Evolutionary conservation across 1,140 invertebrate genomes (phyloP), one percentile per base, ranked within the genome.

Genomic region (Euschistus heros): DNA sequence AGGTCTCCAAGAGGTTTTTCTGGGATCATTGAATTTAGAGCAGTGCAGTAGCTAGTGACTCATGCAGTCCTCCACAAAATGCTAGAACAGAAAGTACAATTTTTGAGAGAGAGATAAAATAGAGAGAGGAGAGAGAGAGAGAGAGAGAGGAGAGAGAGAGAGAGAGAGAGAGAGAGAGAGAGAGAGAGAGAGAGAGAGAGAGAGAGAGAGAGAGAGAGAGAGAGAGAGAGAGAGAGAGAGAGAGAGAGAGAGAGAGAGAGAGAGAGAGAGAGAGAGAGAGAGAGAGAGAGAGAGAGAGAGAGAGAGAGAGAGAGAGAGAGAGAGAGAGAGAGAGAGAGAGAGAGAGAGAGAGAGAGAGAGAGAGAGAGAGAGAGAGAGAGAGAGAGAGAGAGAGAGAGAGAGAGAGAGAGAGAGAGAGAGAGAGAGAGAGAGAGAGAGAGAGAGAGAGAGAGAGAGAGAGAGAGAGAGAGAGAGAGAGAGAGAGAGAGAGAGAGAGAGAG

Each of bases 131-230:
- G 50, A 54, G 50, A 54, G 50, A 54, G 50, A 54, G 50, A 54
- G 50, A 54, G 50, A 54, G 50, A 54, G 50, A 54, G 50, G 20
- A 22, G 50, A 54, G 50, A 54, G 50, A 54, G 50, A 54, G 50
- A 54, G 50, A 54, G 50, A 54, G 50, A 54, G 50, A 54, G 50
- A 54, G 50, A 54, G 50, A 54, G 50, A 54, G 50, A 54, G 50
- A 54, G 50, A 54, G 50, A 54, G 50, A 54, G 50, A 54, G 50
- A 54, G 50, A 54, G 50, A 54, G 50, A 54, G 50, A 54, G 50
- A 54, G 50, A 54, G 50, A 54, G 50, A 54, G 50, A 54, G 50
- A 54, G 50, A 18, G 50, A 54, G 50, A 18, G 50, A 54, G 50
- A 54, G 50, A 54, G 50, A 18, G 50, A 54, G 50, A 54, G 50